phyloP scores from a whole-genome alignment of 2,888 invertebrate species.

The Metalampra italica region DNA sequence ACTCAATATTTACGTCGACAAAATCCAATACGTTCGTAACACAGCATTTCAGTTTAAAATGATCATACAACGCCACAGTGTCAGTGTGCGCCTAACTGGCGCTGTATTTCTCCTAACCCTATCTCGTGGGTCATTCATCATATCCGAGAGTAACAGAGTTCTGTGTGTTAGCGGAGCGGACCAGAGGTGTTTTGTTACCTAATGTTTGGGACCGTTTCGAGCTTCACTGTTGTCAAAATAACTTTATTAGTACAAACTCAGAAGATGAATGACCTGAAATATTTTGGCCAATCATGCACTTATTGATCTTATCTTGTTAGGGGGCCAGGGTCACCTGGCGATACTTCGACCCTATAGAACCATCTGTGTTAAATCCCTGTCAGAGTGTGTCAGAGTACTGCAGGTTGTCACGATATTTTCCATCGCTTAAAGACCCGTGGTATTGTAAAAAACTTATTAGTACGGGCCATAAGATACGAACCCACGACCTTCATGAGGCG shows the following conservation, averaged over 20 bases:
- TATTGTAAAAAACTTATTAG: too few relatives aligned
- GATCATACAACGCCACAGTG: conserved; percentile 1
- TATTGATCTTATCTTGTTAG: too few relatives aligned
- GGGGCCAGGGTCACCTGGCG: too few relatives aligned
- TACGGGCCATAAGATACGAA: too few relatives aligned
- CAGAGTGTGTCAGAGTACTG: too few relatives aligned
- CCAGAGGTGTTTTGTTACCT: conserved; percentile 23
- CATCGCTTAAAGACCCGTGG: too few relatives aligned
- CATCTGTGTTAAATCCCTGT: too few relatives aligned
- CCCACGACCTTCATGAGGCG: too few relatives aligned
- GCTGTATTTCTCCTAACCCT: conserved; percentile 24
- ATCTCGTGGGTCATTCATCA: conserved; percentile 34
- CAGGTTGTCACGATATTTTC: too few relatives aligned
- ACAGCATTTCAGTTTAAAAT: background rate
- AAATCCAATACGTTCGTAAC: too few relatives aligned
- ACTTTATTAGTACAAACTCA: background rate
- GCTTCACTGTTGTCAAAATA: background rate
- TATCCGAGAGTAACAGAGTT: conserved; percentile 7
- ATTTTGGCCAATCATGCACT: background rate
- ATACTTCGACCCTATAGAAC: too few relatives aligned
- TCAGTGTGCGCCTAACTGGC: background rate
- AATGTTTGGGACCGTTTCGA: background rate
- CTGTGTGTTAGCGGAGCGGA: conserved; percentile 1
- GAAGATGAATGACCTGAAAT: background rate
- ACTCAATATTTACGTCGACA: too few relatives aligned